Evolutionary conservation across 1,140 invertebrate species (phyloP).

Genomic region (Fopius arisanus): DNA sequence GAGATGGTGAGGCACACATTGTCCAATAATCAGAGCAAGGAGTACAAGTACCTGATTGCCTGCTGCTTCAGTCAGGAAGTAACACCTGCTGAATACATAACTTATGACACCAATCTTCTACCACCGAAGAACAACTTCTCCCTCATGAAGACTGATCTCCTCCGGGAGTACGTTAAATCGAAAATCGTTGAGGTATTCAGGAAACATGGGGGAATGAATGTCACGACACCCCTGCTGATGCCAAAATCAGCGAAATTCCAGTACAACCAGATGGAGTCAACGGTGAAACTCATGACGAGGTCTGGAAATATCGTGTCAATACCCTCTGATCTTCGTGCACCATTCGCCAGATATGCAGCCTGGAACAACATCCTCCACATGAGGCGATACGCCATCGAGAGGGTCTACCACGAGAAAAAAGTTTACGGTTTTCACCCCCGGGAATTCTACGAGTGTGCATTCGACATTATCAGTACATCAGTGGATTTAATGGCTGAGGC

Average conservation of each 20-base stretch:
- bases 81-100: conserved; percentile 75
- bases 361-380: conserved; percentile 80
- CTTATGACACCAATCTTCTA: conserved; percentile 75
- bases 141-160: conserved; percentile 38
- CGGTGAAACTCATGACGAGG: conserved; percentile 84
- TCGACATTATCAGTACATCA: conserved; percentile 87
- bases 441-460: conserved; percentile 90
- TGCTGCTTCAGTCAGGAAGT: conserved; percentile 75
- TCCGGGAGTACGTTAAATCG: conserved; percentile 53
- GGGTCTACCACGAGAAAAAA: conserved; percentile 86
- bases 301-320: conserved; percentile 82
- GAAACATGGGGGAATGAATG: conserved; percentile 78
- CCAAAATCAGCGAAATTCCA: conserved; percentile 68
- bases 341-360: conserved; percentile 85
- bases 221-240: conserved; percentile 79
- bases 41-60: conserved; percentile 80
- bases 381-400: conserved; percentile 85
- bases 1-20: conserved; percentile 80
- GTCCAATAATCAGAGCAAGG: conserved; percentile 81
- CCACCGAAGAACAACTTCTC: conserved; percentile 48
- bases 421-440: conserved; percentile 83
- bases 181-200: conserved; percentile 74
- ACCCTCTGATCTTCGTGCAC: conserved; percentile 79
- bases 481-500: conserved; percentile 81
- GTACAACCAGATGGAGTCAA: conserved; percentile 69